These are phyloP conservation scores for Pseudachorutes palmiensis DNA, from an alignment of 1,140 invertebrate genomes.

Conservation along the genomic window DNA sequence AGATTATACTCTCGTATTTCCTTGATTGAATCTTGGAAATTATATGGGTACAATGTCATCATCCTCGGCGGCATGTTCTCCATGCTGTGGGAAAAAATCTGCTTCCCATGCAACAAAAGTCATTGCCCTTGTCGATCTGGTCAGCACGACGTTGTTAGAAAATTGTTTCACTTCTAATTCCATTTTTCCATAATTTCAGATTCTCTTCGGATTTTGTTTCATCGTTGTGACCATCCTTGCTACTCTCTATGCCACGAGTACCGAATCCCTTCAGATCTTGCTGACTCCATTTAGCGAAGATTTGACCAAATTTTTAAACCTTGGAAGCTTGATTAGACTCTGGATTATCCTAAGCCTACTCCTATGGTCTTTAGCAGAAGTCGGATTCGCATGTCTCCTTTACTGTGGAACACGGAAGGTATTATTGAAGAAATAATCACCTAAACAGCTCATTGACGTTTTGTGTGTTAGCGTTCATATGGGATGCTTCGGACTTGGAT, in stretches of 20 bases:
- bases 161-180: background rate
- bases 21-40: background rate
- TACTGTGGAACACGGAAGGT: background rate
- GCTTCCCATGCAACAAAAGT: background rate
- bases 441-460: background rate
- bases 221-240: background rate
- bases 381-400: background rate
- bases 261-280: background rate
- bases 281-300: background rate
- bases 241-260: background rate
- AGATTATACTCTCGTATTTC: too few relatives aligned
- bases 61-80: background rate
- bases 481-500: slow-evolving; percentile 2
- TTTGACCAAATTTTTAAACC: background rate
- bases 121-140: background rate
- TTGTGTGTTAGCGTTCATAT: background rate
- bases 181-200: background rate
- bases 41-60: background rate
- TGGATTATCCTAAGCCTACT: background rate
- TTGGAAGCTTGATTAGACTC: background rate
- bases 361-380: background rate
- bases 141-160: too few relatives aligned
- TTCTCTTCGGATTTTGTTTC: background rate
- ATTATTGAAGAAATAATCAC: background rate
- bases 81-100: background rate